phyloP scores from a whole-genome alignment of 1,140 invertebrate species.

The Euborellia annulipes region DNA sequence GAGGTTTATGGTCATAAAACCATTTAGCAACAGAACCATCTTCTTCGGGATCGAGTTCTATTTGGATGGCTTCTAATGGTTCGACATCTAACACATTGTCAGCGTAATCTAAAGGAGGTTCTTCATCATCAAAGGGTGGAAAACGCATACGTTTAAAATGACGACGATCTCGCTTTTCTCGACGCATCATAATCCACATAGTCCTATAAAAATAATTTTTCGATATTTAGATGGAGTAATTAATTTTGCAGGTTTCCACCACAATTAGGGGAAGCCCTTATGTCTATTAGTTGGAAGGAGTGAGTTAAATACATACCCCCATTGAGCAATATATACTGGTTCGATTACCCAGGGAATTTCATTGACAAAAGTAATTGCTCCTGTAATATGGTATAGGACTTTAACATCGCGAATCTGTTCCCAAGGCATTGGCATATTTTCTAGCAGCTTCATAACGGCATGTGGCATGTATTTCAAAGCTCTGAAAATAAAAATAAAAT shows the following conservation, averaged over 20 bases:
- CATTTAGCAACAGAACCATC: constrained; percentile 80
- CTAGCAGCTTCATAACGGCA: constrained; percentile 94
- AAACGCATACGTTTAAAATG: constrained; percentile 99
- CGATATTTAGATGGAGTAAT: too few species aligned
- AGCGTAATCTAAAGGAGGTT: constrained; percentile 97
- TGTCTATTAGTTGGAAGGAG: too few species aligned
- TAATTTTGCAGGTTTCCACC: too few species aligned
- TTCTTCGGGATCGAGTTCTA: constrained; percentile 93
- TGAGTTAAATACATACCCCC: constrained; percentile 70
- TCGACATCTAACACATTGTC: constrained; percentile 99
- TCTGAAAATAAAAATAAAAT: constrained; percentile 29
- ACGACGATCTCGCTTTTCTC: constrained; percentile 94
- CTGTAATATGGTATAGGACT: constrained; percentile 94
- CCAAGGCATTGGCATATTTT: constrained; percentile 99
- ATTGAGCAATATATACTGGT: constrained; percentile 97
- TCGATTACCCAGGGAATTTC: constrained; percentile 99
- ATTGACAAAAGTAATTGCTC: constrained; percentile 99
- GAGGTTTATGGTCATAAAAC: constrained; percentile 98
- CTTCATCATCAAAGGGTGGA: constrained; percentile 99
- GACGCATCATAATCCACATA: constrained; percentile 99
- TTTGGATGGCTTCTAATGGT: constrained; percentile 96
- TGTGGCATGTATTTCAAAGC: constrained; percentile 99
- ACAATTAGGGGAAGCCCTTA: too few species aligned
- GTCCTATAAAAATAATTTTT: constrained; percentile 55
- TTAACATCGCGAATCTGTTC: constrained; percentile 98